Conservation (phyloP, 1,140 invertebrate species). For the Penaeus indicus region DNA sequence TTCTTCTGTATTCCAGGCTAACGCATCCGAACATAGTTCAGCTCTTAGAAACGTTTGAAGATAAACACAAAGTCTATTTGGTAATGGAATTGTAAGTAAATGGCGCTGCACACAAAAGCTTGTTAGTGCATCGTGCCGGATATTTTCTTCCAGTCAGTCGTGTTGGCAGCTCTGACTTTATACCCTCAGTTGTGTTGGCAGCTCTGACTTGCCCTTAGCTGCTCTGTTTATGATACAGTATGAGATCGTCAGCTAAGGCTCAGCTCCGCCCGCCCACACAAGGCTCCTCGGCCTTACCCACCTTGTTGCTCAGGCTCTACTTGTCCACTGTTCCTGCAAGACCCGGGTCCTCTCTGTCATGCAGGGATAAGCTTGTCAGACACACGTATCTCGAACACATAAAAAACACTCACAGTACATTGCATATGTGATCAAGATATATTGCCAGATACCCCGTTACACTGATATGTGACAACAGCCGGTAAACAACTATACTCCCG, state of each 20-base stretch:
- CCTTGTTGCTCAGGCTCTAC: neutral
- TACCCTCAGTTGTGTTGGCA: conserved; percentile 53
- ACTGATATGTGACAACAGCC: too few species aligned
- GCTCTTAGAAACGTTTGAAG: conserved; percentile 97
- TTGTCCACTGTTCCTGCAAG: neutral
- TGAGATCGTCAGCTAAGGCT: neutral
- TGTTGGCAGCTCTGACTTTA: conserved; percentile 50
- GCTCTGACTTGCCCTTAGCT: conserved; percentile 45
- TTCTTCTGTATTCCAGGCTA: conserved; percentile 79
- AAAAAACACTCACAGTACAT: too few species aligned
- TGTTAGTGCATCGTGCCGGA: conserved; percentile 50
- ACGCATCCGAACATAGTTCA: conserved; percentile 99
- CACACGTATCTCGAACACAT: too few species aligned
- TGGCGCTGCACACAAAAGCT: conserved; percentile 37
- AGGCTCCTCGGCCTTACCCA: conserved; percentile 4
- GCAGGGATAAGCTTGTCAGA: too few species aligned
- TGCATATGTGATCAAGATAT: too few species aligned
- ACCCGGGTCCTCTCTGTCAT: too few species aligned
- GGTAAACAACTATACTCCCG: too few species aligned
- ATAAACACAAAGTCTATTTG: conserved; percentile 97
- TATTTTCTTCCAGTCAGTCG: conserved; percentile 43
- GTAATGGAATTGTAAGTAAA: conserved; percentile 97
- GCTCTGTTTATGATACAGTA: conserved; percentile 7
- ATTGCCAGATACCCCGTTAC: too few species aligned
- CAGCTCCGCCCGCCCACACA: conserved; percentile 44